Conservation (phyloP, 2,797 vertebrate genomes). For the Mus minutoides region DNA sequence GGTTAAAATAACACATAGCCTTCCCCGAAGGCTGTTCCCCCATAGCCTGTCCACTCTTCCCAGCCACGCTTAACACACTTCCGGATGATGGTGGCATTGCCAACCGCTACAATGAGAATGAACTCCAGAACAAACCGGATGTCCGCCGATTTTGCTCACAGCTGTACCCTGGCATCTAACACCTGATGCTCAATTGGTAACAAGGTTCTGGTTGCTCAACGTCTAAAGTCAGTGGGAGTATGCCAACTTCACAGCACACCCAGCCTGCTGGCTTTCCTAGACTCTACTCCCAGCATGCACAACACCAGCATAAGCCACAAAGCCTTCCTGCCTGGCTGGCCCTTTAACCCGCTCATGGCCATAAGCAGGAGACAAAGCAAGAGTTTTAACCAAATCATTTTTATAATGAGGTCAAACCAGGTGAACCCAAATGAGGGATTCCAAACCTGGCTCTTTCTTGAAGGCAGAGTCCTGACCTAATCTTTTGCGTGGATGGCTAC, state of each 20-base stretch:
- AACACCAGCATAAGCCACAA: not conserved
- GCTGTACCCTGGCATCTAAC: not conserved
- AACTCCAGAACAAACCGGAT: not conserved
- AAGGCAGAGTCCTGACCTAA: not conserved
- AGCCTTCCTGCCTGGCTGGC: not conserved
- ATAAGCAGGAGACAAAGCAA: not conserved
- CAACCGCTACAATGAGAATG: not conserved
- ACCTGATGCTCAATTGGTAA: not conserved
- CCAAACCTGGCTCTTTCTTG: not conserved
- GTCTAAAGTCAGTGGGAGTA: not conserved
- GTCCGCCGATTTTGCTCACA: not conserved
- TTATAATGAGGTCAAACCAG: conserved; percentile 37
- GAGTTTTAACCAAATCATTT: conserved; percentile 21
- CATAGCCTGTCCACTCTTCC: not conserved
- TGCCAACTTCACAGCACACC: not conserved
- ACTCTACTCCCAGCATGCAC: not conserved
- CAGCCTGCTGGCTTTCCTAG: not conserved
- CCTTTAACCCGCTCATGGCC: conserved; percentile 12
- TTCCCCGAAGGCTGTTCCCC: not conserved
- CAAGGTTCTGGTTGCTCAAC: not conserved
- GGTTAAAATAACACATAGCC: not conserved
- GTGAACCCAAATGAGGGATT: not conserved
- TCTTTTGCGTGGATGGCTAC: not conserved
- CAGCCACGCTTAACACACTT: not conserved
- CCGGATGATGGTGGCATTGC: not conserved